Conservation (phyloP, 2,113 vertebrate genomes). For the Ameiurus melas region DNA sequence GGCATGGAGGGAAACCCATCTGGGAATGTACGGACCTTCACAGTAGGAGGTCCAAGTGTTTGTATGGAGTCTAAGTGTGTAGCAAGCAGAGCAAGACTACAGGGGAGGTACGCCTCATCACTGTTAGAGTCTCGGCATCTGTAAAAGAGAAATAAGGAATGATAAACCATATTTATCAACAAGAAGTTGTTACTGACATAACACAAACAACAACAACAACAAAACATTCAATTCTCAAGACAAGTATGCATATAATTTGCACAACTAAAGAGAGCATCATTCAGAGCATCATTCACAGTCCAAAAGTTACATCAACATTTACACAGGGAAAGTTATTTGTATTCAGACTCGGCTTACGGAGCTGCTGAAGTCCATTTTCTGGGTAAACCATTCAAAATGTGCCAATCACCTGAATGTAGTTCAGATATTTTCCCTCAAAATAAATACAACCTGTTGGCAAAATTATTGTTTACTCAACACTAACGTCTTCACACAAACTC, state of each 20-base stretch:
- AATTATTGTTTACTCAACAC: background rate
- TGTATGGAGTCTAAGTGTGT: slow-evolving; percentile 65
- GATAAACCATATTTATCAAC: background rate
- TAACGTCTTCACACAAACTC: background rate
- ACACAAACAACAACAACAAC: background rate
- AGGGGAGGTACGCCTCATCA: slow-evolving; percentile 73
- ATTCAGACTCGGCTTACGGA: background rate
- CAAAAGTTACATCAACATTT: background rate
- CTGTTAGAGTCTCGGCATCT: slow-evolving; percentile 74
- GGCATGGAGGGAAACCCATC: background rate
- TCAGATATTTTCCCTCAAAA: background rate
- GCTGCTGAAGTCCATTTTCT: background rate
- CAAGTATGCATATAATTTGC: background rate
- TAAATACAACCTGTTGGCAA: background rate
- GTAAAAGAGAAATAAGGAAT: background rate
- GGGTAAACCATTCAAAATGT: background rate
- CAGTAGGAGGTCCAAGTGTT: slow-evolving; percentile 54
- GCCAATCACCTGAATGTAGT: background rate
- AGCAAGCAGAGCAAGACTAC: slow-evolving; percentile 72
- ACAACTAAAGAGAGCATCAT: background rate
- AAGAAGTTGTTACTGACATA: background rate
- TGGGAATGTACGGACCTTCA: slow-evolving; percentile 64
- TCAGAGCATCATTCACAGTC: background rate
- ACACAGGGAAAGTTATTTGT: background rate
- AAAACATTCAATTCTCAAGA: background rate